Conservation (phyloP, 2,797 vertebrate species). For the Lophius americanus region DNA sequence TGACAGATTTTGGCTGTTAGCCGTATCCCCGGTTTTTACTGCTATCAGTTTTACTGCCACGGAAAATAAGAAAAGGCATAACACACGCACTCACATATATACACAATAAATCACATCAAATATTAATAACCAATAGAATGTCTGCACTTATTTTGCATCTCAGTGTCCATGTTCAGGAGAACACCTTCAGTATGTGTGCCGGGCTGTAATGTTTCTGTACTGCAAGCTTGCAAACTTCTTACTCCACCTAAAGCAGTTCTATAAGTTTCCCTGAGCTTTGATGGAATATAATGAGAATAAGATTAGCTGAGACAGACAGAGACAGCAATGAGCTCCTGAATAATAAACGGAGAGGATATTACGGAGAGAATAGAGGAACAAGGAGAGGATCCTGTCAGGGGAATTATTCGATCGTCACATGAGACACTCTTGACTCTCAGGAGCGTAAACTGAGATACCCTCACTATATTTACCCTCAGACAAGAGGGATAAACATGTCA, state of each 20-base stretch:
- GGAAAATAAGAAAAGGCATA: neutral
- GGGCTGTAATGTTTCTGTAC: neutral
- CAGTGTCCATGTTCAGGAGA: neutral
- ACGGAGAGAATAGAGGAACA: constrained; percentile 23
- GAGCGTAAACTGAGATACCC: constrained; percentile 3
- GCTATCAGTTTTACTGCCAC: neutral
- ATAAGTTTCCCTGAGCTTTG: constrained; percentile 16
- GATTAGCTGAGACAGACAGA: constrained; percentile 34
- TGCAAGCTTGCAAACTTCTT: neutral
- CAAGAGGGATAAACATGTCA: neutral
- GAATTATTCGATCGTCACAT: neutral
- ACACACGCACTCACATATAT: neutral
- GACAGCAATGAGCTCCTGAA: constrained; percentile 54
- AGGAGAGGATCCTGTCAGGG: constrained; percentile 26
- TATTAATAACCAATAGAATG: neutral
- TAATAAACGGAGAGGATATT: constrained; percentile 55
- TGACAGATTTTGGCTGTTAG: too few relatives aligned
- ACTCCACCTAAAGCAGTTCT: constrained; percentile 15
- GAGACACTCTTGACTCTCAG: constrained; percentile 20
- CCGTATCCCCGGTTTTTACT: neutral
- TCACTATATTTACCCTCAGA: constrained; percentile 22
- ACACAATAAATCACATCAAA: neutral
- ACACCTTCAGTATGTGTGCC: neutral
- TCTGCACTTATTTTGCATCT: neutral
- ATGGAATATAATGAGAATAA: constrained; percentile 35